Conservation (phyloP, 2,888 invertebrate genomes). For the Pemphredon lugubris region DNA sequence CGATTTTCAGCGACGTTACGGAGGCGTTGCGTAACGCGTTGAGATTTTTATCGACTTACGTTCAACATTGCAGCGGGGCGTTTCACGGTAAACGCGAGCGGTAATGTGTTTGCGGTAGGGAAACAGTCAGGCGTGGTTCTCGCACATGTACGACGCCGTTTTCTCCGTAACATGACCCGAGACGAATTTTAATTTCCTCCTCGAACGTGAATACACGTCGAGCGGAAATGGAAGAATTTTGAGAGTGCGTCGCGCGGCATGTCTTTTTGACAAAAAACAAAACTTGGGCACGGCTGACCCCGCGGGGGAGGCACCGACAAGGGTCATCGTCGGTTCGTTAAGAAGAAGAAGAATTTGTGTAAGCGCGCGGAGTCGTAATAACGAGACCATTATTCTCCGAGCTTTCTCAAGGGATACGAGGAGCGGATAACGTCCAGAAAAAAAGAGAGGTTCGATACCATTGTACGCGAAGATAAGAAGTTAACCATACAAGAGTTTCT, state of each 20-base stretch:
- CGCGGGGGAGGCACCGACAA: conserved; percentile 20
- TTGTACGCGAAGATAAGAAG: conserved; percentile 2
- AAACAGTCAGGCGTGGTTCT: conserved; percentile 4
- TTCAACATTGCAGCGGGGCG: too few species aligned
- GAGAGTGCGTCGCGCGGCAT: conserved; percentile 5
- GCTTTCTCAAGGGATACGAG: conserved; percentile 6
- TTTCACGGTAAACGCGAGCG: too few species aligned
- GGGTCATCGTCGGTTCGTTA: conserved; percentile 34
- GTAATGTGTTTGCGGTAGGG: too few species aligned
- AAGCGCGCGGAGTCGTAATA: conserved; percentile 23
- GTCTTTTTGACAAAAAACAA: conserved; percentile 16
- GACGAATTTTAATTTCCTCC: conserved; percentile 45
- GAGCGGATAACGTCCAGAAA: conserved; percentile 15
- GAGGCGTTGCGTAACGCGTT: too few species aligned
- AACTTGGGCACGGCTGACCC: conserved; percentile 25
- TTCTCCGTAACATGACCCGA: conserved; percentile 17
- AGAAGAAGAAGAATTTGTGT: not conserved
- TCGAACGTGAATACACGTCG: not conserved
- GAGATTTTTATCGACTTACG: too few species aligned
- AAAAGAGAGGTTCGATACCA: not conserved
- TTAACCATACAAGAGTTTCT: too few species aligned
- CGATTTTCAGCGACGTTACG: too few species aligned
- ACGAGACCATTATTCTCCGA: conserved; percentile 29
- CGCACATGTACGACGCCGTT: conserved; percentile 5
- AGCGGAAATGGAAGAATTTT: conserved; percentile 37